Conservation (phyloP, 2,888 invertebrate genomes). For the Agrochola macilenta region DNA sequence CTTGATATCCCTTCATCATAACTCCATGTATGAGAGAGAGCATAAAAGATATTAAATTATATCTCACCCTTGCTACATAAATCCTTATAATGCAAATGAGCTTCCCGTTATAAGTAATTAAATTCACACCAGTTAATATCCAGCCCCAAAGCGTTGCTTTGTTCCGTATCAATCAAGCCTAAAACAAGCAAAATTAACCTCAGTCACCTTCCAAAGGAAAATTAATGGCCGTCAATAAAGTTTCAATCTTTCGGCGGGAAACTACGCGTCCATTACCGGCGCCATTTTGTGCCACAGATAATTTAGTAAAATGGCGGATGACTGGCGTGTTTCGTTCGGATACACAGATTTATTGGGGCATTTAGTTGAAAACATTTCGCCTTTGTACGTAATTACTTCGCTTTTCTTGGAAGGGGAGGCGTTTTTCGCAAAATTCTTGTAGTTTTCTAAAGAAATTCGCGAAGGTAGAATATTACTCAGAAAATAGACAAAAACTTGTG, state of each 20-base stretch:
- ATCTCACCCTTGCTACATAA: conserved; percentile 14
- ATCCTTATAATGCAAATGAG: conserved; percentile 55
- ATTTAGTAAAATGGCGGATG: conserved; percentile 77
- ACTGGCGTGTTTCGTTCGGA: conserved; percentile 70
- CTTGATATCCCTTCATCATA: conserved; percentile 11
- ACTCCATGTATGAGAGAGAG: conserved; percentile 21
- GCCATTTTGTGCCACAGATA: conserved; percentile 72
- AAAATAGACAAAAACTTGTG: not conserved
- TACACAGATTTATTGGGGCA: conserved; percentile 71
- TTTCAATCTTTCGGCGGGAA: conserved; percentile 72
- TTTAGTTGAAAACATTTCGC: conserved; percentile 53
- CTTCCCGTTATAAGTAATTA: conserved; percentile 38
- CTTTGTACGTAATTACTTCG: conserved; percentile 55
- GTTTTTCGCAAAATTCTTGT: conserved; percentile 22
- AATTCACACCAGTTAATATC: conserved; percentile 51
- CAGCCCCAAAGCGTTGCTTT: conserved; percentile 40
- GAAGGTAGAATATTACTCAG: not conserved
- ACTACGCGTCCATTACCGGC: conserved; percentile 67
- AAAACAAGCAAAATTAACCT: conserved; percentile 68
- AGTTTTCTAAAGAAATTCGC: not conserved
- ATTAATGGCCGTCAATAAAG: conserved; percentile 70
- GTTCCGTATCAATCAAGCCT: conserved; percentile 63
- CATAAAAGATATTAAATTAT: conserved; percentile 16
- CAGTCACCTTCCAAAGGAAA: conserved; percentile 61
- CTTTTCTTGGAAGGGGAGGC: conserved; percentile 30